Conservation (phyloP, 2,888 invertebrate species). For the Phytoseiulus persimilis region DNA sequence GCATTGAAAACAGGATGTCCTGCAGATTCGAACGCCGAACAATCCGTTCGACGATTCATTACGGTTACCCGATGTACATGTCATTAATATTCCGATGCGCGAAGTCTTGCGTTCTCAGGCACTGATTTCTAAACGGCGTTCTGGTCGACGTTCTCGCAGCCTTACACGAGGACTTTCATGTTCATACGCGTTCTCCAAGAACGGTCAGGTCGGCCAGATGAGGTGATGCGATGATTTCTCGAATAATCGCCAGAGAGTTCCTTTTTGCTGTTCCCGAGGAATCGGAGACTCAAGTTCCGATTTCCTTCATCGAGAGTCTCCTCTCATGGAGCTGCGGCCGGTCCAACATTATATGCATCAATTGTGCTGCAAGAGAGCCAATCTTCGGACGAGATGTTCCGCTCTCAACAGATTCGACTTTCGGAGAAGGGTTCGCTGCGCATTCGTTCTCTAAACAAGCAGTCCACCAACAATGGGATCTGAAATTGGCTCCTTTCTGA, state of each 20-base stretch:
- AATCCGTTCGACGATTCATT: not conserved
- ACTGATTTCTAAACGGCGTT: not conserved
- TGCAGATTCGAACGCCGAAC: not conserved
- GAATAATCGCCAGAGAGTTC: no score
- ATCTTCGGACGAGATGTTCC: not conserved
- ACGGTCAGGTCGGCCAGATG: no score
- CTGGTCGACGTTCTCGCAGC: no score
- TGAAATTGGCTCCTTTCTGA: not conserved
- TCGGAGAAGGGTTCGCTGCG: not conserved
- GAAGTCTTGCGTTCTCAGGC: not conserved
- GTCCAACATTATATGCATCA: not conserved
- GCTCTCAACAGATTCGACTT: not conserved
- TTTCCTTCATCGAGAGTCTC: no score
- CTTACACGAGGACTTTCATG: no score
- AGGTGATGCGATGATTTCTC: no score
- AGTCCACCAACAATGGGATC: not conserved
- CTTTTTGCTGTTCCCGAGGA: no score
- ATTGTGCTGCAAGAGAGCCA: not conserved
- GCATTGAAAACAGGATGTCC: not conserved
- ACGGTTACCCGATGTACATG: not conserved
- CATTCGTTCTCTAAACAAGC: not conserved
- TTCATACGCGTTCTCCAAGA: no score
- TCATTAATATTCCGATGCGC: not conserved
- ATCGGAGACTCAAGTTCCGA: no score
- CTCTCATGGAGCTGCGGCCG: no score